Evolutionary conservation across 2,888 invertebrate species (phyloP).

Genomic region (Autographa pulchrina): DNA sequence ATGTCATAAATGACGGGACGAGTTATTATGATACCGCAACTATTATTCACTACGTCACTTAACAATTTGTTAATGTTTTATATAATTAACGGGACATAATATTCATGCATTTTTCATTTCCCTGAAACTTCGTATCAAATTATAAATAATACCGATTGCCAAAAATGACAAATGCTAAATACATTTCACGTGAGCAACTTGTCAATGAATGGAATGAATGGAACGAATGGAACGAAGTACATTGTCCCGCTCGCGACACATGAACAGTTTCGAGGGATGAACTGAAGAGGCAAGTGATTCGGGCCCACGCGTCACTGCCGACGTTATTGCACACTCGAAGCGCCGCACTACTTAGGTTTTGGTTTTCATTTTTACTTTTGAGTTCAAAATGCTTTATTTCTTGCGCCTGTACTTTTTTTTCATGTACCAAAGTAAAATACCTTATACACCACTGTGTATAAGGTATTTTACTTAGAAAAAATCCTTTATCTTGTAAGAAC

Average conservation of each 20-base stretch:
- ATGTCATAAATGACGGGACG: no score
- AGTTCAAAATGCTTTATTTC: not conserved
- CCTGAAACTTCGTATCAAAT: conserved; percentile 24
- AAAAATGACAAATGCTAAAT: conserved; percentile 48
- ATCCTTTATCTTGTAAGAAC: no score
- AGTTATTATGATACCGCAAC: no score
- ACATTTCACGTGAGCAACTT: conserved; percentile 45
- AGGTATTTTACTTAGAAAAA: no score
- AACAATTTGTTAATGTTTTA: no score
- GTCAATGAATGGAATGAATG: conserved; percentile 43
- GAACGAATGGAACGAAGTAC: conserved; percentile 8
- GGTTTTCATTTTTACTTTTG: conserved; percentile 19
- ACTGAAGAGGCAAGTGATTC: conserved; percentile 47
- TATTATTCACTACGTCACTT: no score
- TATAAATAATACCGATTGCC: conserved; percentile 44
- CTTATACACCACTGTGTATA: no score
- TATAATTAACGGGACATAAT: no score
- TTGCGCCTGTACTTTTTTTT: not conserved
- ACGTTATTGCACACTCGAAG: conserved; percentile 36
- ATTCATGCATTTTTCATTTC: not conserved
- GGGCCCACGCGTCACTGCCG: conserved; percentile 40
- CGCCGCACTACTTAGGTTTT: conserved; percentile 1
- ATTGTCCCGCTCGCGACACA: conserved; percentile 44
- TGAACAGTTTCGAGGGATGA: conserved; percentile 43
- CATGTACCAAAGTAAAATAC: not conserved